Evolutionary conservation across 2,797 vertebrate genomes (phyloP), one percentile per base, ranked within the genome.

Genomic region (Alosa sapidissima): DNA sequence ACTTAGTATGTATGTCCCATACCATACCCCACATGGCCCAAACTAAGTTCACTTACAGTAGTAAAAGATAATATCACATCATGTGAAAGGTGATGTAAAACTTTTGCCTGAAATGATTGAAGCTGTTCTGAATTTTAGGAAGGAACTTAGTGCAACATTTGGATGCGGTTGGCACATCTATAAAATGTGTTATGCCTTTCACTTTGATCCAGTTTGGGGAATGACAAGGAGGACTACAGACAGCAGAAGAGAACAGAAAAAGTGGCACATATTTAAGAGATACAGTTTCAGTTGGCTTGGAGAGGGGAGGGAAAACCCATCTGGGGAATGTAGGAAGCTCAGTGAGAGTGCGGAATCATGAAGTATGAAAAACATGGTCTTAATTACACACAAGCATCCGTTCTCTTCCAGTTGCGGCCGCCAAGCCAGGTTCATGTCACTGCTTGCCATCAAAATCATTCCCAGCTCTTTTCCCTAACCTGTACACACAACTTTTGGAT

Each of bases 311-410:
- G 28, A 49, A 54, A 47, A 24, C 41, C 14, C 33, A 55, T 13
- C 41, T 19, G 21, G 52, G n/a, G 45, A 65, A 65, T 24, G n/a
- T 24, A 7, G 58, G 19, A 60, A 24, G 58, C 58, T 6, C 5
- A 60, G n/a, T 19, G 6, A 47, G 21, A 48, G 3, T 36, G 82
- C 60, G 85, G n/a, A 83, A 19, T 21, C 11, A 48, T 3, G 11
- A 36, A 83, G 24, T 60, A 45, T 21, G 51, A 78, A 16, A 81
- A 45, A 78, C 51, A 5, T 36, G 5, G 8, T 33, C 21, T n/a
- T 58, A 86, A 82, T 78, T 82, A 82, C 16, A 49, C 81, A 75
- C 78, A 84, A 68, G 51, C 47, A 84, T 65, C 54, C 54, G n/a
- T 49, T 51, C 33, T 33, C 48, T 24, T 60, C 54, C 21, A 1